These are phyloP conservation scores for Pogona vitticeps DNA, from an alignment of 2,113 vertebrate species.

Conservation along the genomic window DNA sequence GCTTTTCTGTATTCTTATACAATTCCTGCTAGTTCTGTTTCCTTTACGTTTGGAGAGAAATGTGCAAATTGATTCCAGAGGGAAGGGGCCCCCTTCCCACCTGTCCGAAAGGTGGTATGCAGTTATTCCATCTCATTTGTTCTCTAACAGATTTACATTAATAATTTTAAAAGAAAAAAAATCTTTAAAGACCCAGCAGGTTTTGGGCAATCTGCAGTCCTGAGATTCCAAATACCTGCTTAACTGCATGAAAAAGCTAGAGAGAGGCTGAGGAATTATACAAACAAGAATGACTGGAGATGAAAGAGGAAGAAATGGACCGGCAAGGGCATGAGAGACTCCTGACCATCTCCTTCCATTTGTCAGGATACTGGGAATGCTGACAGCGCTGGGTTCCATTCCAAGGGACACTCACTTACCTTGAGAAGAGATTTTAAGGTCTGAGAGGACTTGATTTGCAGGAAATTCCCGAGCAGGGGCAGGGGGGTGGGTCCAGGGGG, in stretches of 20 bases:
- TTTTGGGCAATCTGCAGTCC: too few species aligned
- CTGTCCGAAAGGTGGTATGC: too few species aligned
- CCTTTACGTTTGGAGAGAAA: too few species aligned
- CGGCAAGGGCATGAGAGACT: not conserved
- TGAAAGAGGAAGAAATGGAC: not conserved
- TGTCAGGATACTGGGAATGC: not conserved
- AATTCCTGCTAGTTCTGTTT: too few species aligned
- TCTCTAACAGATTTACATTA: too few species aligned
- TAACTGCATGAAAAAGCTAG: not conserved
- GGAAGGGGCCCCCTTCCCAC: too few species aligned
- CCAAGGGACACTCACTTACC: constrained; percentile 46
- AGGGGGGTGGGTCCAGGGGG: constrained; percentile 63
- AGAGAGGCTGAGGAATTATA: not conserved
- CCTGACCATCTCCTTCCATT: not conserved
- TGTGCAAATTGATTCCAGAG: too few species aligned
- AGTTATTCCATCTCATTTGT: too few species aligned
- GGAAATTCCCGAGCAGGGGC: constrained; percentile 66
- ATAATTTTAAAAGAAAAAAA: too few species aligned
- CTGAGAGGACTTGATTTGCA: constrained; percentile 57
- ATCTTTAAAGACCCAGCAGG: too few species aligned
- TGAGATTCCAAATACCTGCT: too few species aligned
- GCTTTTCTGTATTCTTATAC: too few species aligned
- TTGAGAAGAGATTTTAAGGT: constrained; percentile 54
- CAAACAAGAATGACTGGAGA: not conserved
- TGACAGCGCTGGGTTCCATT: not conserved